These are phyloP conservation scores for Tetraneura akinire DNA, from an alignment of 1,140 invertebrate species.

Conservation along the genomic window DNA sequence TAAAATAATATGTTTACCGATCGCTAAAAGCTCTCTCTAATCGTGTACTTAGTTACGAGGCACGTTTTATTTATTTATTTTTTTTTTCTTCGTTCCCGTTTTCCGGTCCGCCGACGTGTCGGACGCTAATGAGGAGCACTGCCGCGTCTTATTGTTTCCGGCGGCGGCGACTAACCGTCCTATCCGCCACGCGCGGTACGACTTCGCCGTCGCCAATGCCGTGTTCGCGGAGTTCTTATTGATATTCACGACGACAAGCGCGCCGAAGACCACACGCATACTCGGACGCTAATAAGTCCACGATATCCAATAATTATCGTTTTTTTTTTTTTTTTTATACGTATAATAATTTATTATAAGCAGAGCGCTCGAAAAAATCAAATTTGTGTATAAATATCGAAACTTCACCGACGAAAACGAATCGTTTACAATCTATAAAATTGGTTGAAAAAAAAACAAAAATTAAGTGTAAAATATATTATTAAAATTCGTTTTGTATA, in stretches of 20 bases:
- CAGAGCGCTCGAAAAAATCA: no score
- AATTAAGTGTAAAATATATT: no score
- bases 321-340: neutral
- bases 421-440: no score
- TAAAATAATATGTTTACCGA: neutral
- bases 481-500: no score
- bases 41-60: neutral
- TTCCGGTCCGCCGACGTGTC: neutral
- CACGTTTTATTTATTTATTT: constrained; percentile 9
- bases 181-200: neutral
- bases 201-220: neutral
- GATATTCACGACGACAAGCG: constrained; percentile 25
- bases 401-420: neutral
- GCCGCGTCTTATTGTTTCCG: constrained; percentile 20
- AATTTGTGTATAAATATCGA: no score
- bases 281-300: neutral
- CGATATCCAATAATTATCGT: neutral
- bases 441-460: no score
- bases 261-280: neutral
- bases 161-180: neutral
- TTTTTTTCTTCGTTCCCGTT: neutral
- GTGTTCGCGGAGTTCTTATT: neutral
- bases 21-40: constrained; percentile 12
- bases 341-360: no score
- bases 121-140: constrained; percentile 24